Evolutionary conservation across 2,888 invertebrate genomes (phyloP), one percentile per base, ranked within the genome.

Genomic region (Drosophila flavopinicola): DNA sequence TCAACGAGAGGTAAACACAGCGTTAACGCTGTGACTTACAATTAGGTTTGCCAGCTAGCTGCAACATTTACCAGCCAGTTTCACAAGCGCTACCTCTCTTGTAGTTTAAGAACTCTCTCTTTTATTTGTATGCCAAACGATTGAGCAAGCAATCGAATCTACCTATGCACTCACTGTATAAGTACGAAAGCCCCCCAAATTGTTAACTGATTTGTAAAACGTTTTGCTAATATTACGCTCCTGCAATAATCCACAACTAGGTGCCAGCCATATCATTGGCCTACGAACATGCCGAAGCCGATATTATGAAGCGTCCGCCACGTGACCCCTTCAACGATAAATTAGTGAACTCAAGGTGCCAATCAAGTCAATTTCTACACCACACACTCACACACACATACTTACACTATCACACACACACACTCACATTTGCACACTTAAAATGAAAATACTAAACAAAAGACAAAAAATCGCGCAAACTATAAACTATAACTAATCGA

Each of bases 1-100:
- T 98, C 92, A 98, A 98, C 94, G 96, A 96, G 95, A 98, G 98
- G 97, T 97, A 95, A 94, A 68, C 30, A 17, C 51, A 6, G 9
- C 15, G 20, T 25, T n/a, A 13, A 39, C 38, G 58, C 61, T 65
- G 38, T 56, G 30, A 52, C 10, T 24, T 27, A 37, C 15, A 52
- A 29, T 54, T 64, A 59, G 47, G 60, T 49, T 70, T 27, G 75
- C 11, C 37, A 47, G 41, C 29, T 37, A 42, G 32, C 35, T 37
- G 33, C 27, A 2, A 23, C n/a, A 35, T 24, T 35, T 53, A 11
- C 29, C 29, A 41, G 32, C 33, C 20, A 44, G 15, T 29, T 20
- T 1, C 35, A 73, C n/a, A n/a, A n/a, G n/a, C 24, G 59, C 68
- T 73, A 65, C n/a, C 23, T 11, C 7, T 48, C 27, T 35, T 37